Evolutionary conservation across 2,888 invertebrate genomes (phyloP), one percentile per base, ranked within the genome.

Genomic region (Mythimna albipuncta): DNA sequence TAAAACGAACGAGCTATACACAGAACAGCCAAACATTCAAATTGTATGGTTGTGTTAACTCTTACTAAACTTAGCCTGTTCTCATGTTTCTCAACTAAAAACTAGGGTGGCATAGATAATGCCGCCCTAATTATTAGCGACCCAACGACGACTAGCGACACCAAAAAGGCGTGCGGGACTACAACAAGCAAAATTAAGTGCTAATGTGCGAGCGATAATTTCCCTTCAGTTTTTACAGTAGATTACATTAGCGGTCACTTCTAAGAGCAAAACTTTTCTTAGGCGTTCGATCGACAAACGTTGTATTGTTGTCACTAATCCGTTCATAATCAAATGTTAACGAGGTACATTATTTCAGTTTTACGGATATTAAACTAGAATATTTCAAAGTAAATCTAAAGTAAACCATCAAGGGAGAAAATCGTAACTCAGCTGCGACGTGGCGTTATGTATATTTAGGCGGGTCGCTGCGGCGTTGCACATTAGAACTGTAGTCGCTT

Each of bases 141-240:
- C 47, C 47, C 47, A 47, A 13, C 16, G 16, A 19, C 6, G 16
- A 47, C 16, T 16, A 47, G 47, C 47, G 47, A 47, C 47, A 16
- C 47, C 47, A 16, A 16, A 13, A 16, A 47, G 19, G 47, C 6
- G 16, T 47, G 16, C 47, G 47, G 47, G 47, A 47, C 47, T 47
- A 6, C 47, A 64, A 6, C 32, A 13, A 57, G 16, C 72, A 52
- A 77, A 77, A 66, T 68, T 10, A 61, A 76, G 64, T 55, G 58
- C 11, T 70, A 64, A 74, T 64, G 52, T 67, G 59, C 63, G 6
- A 6, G 16, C 47, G 16, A 47, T 59, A 32, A 16, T 57, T 26
- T 72, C 3, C 21, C 11, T 32, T 57, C 35, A 21, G 19, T 47
- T 59, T 38, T n/a, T 54, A 11, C n/a, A 54, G 9, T 16, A 69